Percentiles rank a stretch among this genome's conserved stretches.
Conservation (phyloP, 1,140 invertebrate genomes). For the Cotesia chilonis region DNA sequence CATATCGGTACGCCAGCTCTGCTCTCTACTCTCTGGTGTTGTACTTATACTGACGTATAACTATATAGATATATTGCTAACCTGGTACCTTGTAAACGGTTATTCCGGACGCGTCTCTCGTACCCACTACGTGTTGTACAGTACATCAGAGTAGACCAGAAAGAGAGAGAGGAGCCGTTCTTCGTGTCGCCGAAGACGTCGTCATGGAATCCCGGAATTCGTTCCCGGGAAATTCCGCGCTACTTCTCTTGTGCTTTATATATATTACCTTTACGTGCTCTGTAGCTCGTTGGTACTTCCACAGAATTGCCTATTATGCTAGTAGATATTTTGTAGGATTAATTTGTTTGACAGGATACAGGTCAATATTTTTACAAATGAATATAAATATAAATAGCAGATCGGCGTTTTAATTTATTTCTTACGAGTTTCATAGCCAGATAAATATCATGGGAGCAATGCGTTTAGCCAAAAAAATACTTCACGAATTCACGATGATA, state of each 20-base stretch:
- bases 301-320: constrained; percentile 14
- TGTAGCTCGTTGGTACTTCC: constrained; percentile 2
- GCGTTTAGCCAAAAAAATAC: no score
- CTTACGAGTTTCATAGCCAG: no score
- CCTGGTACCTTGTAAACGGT: constrained; percentile 25
- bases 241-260: constrained; percentile 3
- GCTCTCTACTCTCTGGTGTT: not conserved
- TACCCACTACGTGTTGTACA: constrained; percentile 6
- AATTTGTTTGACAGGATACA: no score
- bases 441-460: no score
- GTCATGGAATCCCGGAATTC: constrained; percentile 28
- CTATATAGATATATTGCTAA: not conserved
- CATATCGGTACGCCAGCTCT: constrained; percentile 22
- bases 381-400: no score
- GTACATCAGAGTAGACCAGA: no score
- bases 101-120: constrained; percentile 35
- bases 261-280: constrained; percentile 25
- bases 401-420: no score
- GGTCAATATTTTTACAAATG: no score
- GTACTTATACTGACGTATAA: not conserved
- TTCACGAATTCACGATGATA: no score
- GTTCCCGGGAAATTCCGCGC: constrained; percentile 21
- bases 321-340: not conserved
- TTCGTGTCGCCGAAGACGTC: constrained; percentile 17
- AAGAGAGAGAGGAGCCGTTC: constrained; percentile 18